Evolutionary conservation across 2,113 vertebrate species (phyloP), one percentile per base, ranked within the genome.

Genomic region (Puntigrus tetrazona): DNA sequence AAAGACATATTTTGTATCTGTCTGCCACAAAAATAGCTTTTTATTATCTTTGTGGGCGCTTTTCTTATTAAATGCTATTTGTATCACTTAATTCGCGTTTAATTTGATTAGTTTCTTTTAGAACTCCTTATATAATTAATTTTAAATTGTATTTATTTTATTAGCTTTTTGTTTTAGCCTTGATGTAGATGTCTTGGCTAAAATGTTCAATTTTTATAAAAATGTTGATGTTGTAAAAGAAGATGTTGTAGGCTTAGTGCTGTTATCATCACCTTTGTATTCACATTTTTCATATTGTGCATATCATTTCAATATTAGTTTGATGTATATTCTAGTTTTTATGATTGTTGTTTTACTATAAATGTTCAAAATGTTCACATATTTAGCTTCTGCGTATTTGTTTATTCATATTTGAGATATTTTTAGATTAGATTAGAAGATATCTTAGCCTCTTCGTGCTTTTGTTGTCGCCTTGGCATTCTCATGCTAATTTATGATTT

Each of bases 391-490:
- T 22, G 16, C 22, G 4, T 4, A 69, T 36, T 50, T 36, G 31
- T 69, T 69, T 69, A 69, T 36, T 69, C 65, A 38, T 69, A 69
- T 69, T 69, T 69, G 4, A 69, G 65, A 34, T 55, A 22, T 22
- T 22, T 55, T 55, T 50, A 8, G 20, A 55, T 7, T 55, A 69
- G 8, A n/a, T 22, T 10, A 36, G 34, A 69, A 69, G 31, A 38
- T 9, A 38, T 22, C 20, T 38, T 69, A 11, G 65, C 16, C 34
- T 11, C 34, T 70, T 36, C 20, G 18, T 18, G 20, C 31, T 1
- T 69, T 36, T 69, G 34, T 38, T 4, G 1, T 69, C 34, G 4
- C 6, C n/a, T 27, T 3, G n/a, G 43, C 16, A 45, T 45, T 16
- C 5, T 4, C 70, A 73, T 41, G 20, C 5, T 20, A 70, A 13